Evolutionary conservation across 2,888 invertebrate genomes (phyloP).

Genomic region (Argyresthia goedartella): DNA sequence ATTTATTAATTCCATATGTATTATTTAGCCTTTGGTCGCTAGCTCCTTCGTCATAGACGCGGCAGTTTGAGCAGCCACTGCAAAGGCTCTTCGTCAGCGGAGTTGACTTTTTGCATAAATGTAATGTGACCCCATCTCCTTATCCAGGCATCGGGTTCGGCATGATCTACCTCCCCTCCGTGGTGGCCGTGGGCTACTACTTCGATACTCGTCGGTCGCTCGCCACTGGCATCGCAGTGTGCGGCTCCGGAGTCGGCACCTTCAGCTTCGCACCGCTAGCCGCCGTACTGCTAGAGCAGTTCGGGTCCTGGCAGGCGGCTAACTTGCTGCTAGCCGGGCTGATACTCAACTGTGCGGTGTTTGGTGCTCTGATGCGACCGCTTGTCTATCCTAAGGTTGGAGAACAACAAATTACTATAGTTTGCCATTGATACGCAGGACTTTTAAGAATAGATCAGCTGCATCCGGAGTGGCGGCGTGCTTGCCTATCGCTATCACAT

Average conservation of each 20-base stretch:
- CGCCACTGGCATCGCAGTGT: conserved; percentile 95
- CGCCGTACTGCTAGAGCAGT: conserved; percentile 80
- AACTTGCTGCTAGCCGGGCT: conserved; percentile 93
- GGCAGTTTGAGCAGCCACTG: too few species aligned
- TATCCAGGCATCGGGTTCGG: conserved; percentile 89
- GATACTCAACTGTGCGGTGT: conserved; percentile 91
- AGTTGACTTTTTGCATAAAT: too few species aligned
- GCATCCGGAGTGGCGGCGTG: too few species aligned
- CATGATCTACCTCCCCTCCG: conserved; percentile 94
- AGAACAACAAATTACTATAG: too few species aligned
- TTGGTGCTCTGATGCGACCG: conserved; percentile 87
- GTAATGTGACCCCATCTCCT: conserved; percentile 7
- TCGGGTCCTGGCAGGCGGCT: conserved; percentile 90
- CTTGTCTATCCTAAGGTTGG: conserved; percentile 79
- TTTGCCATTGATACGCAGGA: too few species aligned
- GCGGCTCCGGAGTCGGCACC: conserved; percentile 94
- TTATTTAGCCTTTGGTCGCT: too few species aligned
- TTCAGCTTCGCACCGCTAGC: conserved; percentile 96
- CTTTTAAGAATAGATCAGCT: too few species aligned
- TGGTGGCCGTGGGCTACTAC: conserved; percentile 97
- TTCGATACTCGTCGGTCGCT: conserved; percentile 95
- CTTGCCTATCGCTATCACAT: too few species aligned
- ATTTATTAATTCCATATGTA: too few species aligned
- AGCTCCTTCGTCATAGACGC: too few species aligned
- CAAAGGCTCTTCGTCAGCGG: too few species aligned